phyloP scores from a whole-genome alignment of 2,113 vertebrate genomes.

The Mandrillus leucophaeus region DNA sequence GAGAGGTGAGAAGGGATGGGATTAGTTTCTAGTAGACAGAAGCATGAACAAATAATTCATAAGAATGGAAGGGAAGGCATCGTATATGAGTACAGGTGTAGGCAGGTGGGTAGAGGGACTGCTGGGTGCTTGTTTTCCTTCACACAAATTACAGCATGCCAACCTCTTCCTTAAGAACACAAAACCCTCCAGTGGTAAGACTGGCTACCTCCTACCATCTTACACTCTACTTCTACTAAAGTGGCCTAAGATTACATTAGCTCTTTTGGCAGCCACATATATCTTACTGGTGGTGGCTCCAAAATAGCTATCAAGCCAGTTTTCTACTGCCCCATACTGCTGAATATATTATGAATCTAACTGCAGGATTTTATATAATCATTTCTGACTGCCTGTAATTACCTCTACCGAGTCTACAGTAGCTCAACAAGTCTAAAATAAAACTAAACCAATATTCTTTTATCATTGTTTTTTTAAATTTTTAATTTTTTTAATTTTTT shows the following conservation, averaged over 20 bases:
- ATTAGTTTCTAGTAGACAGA: not conserved
- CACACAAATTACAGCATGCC: not conserved
- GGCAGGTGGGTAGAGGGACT: not conserved
- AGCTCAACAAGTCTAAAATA: not conserved
- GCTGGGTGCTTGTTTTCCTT: not conserved
- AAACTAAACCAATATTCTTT: not conserved
- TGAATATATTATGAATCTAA: not conserved
- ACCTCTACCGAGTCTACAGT: not conserved
- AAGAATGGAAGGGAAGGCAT: not conserved
- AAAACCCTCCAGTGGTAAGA: not conserved
- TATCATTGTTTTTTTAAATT: not conserved
- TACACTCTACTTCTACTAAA: not conserved
- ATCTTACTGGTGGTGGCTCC: not conserved
- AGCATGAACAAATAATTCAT: not conserved
- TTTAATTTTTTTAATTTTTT: no score
- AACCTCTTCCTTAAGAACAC: slow-evolving; percentile 6
- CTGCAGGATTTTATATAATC: not conserved
- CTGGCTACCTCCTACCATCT: not conserved
- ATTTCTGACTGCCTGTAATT: not conserved
- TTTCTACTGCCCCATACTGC: not conserved
- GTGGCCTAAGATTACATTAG: not conserved
- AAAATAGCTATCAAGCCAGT: not conserved
- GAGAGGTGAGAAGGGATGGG: not conserved
- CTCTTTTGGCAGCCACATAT: not conserved
- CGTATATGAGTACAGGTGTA: not conserved